Conservation (phyloP, 2,797 vertebrate species). For the Eurystomus glaucurus region DNA sequence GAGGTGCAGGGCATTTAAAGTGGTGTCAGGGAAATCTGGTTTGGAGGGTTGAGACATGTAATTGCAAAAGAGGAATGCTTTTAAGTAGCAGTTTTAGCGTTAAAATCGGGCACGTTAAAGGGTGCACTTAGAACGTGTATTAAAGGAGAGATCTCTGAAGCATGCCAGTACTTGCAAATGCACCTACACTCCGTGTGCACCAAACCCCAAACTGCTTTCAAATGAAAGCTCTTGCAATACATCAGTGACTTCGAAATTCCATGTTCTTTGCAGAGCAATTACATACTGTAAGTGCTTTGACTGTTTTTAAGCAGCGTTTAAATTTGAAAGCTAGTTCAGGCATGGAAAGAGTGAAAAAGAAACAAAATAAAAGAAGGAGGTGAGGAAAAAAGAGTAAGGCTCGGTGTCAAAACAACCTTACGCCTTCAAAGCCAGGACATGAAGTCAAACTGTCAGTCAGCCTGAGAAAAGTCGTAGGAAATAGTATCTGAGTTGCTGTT, state of each 20-base stretch:
- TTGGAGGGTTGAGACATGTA: constrained; percentile 24
- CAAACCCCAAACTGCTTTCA: constrained; percentile 52
- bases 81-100: constrained; percentile 47
- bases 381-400: background rate
- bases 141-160: constrained; percentile 17
- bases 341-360: background rate
- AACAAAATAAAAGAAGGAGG: background rate
- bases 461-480: background rate
- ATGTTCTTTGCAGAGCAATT: constrained; percentile 58
- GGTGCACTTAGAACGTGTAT: constrained; percentile 45
- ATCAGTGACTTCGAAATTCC: constrained; percentile 56
- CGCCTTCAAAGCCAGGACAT: constrained; percentile 21
- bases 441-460: constrained; percentile 64
- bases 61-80: constrained; percentile 58
- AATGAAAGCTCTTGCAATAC: constrained; percentile 62
- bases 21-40: background rate
- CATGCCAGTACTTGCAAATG: constrained; percentile 61
- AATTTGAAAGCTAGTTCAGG: constrained; percentile 61
- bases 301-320: constrained; percentile 32
- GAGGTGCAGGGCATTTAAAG: background rate
- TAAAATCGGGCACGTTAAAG: constrained; percentile 66
- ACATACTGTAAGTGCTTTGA: constrained; percentile 49
- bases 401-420: constrained; percentile 69
- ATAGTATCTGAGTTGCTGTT: background rate
- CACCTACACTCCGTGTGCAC: background rate